Conservation (phyloP, 2,888 invertebrate genomes). For the Nephrotoma guestfalica region DNA sequence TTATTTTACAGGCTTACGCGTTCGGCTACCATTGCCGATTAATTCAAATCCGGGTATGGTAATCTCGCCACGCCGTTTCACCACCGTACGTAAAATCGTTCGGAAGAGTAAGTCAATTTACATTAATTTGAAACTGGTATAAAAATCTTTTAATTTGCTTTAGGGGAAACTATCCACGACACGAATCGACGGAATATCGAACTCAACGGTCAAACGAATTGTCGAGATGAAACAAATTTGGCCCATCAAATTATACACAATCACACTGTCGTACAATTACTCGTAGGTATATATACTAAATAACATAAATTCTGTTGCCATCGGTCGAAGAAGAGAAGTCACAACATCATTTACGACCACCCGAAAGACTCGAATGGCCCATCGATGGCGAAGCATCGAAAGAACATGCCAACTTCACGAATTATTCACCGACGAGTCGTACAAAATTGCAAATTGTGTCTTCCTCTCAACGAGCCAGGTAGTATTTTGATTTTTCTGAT, state of each 20-base stretch:
- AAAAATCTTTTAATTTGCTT: too few species aligned
- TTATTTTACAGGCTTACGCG: conserved; percentile 58
- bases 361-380: conserved; percentile 61
- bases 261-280: conserved; percentile 38
- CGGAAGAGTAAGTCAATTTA: conserved; percentile 55
- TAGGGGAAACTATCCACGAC: conserved; percentile 71
- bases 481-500: conserved; percentile 16
- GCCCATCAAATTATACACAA: conserved; percentile 86
- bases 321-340: conserved; percentile 42
- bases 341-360: conserved; percentile 55
- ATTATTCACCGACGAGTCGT: conserved; percentile 76
- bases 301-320: conserved; percentile 37
- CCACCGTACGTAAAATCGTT: conserved; percentile 66
- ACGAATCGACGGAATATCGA: conserved; percentile 70
- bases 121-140: not conserved
- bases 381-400: conserved; percentile 69
- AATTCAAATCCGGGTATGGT: conserved; percentile 97
- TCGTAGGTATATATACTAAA: conserved; percentile 42
- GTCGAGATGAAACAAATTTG: conserved; percentile 63
- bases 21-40: conserved; percentile 76
- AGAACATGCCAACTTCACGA: conserved; percentile 52
- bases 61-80: conserved; percentile 72
- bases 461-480: conserved; percentile 95
- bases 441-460: conserved; percentile 72
- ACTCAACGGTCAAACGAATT: conserved; percentile 37